Base-by-base conservation (phyloP, 2,888 invertebrate species). In the Protodeltote pygarga region DNA sequence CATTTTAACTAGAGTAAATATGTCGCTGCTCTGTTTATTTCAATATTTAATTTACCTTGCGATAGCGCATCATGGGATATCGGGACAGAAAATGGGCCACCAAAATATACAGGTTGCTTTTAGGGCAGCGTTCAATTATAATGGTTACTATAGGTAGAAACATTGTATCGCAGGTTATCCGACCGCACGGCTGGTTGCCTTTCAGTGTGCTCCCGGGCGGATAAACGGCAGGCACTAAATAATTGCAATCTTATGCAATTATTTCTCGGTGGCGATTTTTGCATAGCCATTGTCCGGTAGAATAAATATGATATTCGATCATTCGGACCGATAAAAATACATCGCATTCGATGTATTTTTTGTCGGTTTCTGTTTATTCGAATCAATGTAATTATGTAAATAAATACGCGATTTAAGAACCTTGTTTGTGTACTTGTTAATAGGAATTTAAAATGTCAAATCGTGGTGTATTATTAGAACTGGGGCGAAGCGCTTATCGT, bases 151-250 rank as follows among this genome's bases (percentile, higher is more conserved):
- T n/a, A n/a, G n/a, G n/a, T n/a, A n/a, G n/a, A n/a, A 27, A 32
- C 13, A 42, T 24, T 59, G 8, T 37, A 48, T 52, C 53, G 29
- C 5, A n/a, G 44, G 33, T 37, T 17, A 11, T 41, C 19, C 15
- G 10, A 70, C 67, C 57, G 41, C 70, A 70, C 47, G 40, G 47
- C 46, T 63, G 64, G 66, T 66, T 67, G 64, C 45, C 35, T 47
- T 32, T 15, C 38, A 37, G 37, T 53, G 46, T 38, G 28, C 32
- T 41, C 17, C 50, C 52, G 33, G 11, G 37, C 58, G 35, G 21
- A 38, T 24, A 38, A 31, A 49, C n/a, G n/a, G n/a, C n/a, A n/a
- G n/a, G n/a, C n/a, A n/a, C n/a, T n/a, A n/a, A n/a, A n/a, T n/a
- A n/a, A n/a, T 62, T 38, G 38, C 42, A 42, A 58, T 37, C 19